phyloP scores from a whole-genome alignment of 1,140 invertebrate genomes.

The Brachionus rubens region DNA sequence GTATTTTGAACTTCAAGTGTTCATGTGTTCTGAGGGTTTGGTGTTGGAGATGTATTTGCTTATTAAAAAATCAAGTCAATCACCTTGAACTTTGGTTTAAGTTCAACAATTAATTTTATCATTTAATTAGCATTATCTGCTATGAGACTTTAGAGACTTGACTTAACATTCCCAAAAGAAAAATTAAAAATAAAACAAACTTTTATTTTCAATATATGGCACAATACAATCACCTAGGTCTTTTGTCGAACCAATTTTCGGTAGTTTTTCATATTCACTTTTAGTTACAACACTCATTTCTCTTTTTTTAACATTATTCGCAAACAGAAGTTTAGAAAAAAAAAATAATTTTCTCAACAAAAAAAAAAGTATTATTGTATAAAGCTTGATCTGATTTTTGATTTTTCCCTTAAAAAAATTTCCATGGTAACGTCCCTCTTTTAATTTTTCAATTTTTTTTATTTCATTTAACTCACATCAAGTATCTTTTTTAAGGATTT shows the following conservation, averaged over 20 bases:
- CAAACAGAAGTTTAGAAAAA: slow-evolving; percentile 29
- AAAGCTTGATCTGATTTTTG: not conserved
- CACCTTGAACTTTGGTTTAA: too few species aligned
- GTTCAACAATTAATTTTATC: too few species aligned
- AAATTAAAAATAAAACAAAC: not conserved
- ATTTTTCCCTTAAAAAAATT: not conserved
- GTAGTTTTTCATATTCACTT: slow-evolving; percentile 45
- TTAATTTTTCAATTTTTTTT: not conserved
- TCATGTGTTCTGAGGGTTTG: too few species aligned
- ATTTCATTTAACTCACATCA: not conserved
- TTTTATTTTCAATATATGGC: slow-evolving; percentile 44
- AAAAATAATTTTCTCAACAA: not conserved
- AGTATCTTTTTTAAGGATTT: too few species aligned
- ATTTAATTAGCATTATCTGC: too few species aligned
- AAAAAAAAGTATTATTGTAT: not conserved
- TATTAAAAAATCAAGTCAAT: too few species aligned
- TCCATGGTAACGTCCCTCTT: not conserved
- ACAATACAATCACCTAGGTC: slow-evolving; percentile 34
- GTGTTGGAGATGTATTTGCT: too few species aligned
- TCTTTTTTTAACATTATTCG: not conserved
- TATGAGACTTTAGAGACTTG: too few species aligned
- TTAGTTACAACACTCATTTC: slow-evolving; percentile 3
- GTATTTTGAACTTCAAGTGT: too few species aligned
- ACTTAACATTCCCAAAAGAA: too few species aligned
- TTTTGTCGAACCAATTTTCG: slow-evolving; percentile 32